phyloP scores from a whole-genome alignment of 2,888 invertebrate genomes.

The Lasioglossum malachurum region DNA sequence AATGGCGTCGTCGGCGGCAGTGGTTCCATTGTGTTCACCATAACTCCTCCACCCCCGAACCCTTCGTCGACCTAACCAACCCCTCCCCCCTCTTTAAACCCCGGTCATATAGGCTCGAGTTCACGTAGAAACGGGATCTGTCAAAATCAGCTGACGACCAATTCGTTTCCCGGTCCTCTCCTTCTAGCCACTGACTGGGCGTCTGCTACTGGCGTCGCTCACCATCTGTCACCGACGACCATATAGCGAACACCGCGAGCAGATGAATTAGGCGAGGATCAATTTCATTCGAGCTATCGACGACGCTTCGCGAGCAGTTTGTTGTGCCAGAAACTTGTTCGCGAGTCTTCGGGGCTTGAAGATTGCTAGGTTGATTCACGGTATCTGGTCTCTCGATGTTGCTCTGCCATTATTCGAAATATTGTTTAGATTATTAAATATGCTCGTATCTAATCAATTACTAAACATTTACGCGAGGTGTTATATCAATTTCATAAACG shows the following conservation, averaged over 20 bases:
- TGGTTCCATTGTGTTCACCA: conserved; percentile 61
- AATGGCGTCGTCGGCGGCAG: conserved; percentile 54
- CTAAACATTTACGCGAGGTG: too few relatives aligned
- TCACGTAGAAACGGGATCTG: conserved; percentile 64
- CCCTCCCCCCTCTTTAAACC: conserved; percentile 25
- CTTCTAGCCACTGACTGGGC: conserved; percentile 24
- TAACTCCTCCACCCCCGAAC: conserved; percentile 2
- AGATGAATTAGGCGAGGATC: conserved; percentile 42
- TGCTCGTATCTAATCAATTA: too few relatives aligned
- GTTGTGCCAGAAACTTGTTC: background rate
- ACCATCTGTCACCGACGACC: conserved; percentile 65
- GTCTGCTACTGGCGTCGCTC: conserved; percentile 52
- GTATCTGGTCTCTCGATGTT: background rate
- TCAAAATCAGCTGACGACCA: conserved; percentile 77
- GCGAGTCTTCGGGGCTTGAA: background rate
- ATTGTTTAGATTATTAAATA: too few relatives aligned
- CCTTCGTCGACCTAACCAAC: background rate
- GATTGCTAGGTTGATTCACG: background rate
- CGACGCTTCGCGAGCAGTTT: background rate
- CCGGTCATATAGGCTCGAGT: conserved; percentile 38
- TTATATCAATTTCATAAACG: too few relatives aligned
- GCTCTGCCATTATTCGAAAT: too few relatives aligned
- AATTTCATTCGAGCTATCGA: background rate
- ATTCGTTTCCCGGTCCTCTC: conserved; percentile 60
- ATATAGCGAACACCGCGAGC: conserved; percentile 40